These are phyloP conservation scores for Leptopterna dolabrata DNA, from an alignment of 2,888 invertebrate species.

Conservation along the genomic window DNA sequence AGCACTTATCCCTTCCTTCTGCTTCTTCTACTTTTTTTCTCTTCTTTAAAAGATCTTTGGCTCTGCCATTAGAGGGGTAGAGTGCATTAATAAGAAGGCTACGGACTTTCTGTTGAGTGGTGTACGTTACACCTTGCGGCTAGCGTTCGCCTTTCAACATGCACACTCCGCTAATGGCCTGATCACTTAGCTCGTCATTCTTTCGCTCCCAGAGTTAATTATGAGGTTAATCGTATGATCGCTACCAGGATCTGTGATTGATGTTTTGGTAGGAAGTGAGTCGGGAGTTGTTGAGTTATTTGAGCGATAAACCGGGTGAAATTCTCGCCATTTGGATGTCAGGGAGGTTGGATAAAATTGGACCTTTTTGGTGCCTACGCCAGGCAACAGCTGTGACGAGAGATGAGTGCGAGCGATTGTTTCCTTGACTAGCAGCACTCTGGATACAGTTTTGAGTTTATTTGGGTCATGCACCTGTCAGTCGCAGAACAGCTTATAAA, in stretches of 20 bases:
- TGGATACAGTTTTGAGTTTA: no score
- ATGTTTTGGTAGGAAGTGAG: not conserved
- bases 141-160: conserved; percentile 9
- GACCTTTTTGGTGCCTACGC: no score
- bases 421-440: no score
- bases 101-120: conserved; percentile 34
- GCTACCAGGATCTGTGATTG: not conserved
- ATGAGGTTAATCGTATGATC: conserved; percentile 25
- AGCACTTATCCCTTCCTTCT: conserved; percentile 13
- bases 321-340: not conserved
- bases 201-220: conserved; percentile 1
- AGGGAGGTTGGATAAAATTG: no score
- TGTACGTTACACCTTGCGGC: conserved; percentile 47
- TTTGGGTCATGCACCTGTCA: no score
- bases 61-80: conserved; percentile 14
- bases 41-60: not conserved
- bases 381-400: no score
- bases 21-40: not conserved
- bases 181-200: conserved; percentile 37
- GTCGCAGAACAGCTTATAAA: no score
- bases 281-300: not conserved
- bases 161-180: conserved; percentile 30
- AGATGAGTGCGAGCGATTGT: no score
- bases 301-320: not conserved
- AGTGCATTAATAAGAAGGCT: conserved; percentile 39